Evolutionary conservation across 2,113 vertebrate genomes (phyloP).

Genomic region (Lonchura striata): DNA sequence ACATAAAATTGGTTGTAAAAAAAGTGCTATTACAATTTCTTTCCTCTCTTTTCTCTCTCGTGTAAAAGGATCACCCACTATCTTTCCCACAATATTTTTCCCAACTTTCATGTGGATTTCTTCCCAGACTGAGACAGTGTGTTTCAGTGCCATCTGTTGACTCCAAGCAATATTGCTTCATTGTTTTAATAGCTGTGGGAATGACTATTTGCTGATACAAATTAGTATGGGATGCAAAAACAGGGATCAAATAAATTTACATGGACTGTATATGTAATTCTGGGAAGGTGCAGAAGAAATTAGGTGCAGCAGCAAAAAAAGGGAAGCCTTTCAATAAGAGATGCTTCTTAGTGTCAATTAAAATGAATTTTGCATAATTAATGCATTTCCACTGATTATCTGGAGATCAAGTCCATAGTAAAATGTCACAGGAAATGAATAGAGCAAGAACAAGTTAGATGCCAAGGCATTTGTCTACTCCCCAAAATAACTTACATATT

Average conservation of each 20-base stretch:
- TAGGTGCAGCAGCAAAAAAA: not conserved
- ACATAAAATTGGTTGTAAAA: not conserved
- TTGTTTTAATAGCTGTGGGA: not conserved
- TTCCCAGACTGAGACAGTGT: not conserved
- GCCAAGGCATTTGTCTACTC: not conserved
- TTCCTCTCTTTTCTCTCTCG: not conserved
- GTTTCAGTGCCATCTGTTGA: conserved; percentile 51
- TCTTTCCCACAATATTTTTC: not conserved
- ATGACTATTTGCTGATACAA: not conserved
- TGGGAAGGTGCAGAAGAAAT: not conserved
- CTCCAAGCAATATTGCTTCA: not conserved
- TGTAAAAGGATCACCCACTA: not conserved
- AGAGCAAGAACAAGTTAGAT: not conserved
- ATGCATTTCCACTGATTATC: not conserved
- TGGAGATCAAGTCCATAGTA: not conserved
- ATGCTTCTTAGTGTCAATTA: not conserved
- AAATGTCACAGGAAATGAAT: not conserved
- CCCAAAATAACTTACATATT: not conserved
- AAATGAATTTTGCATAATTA: not conserved
- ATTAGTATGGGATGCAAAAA: not conserved
- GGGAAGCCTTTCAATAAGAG: not conserved
- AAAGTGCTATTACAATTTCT: not conserved
- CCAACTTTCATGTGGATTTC: not conserved
- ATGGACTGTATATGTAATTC: not conserved
- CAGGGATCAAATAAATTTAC: not conserved